A percentile compares a stretch with the other conserved stretches of the same genome.
These are phyloP conservation scores for Stigmatopora argus DNA, from an alignment of 2,113 vertebrate genomes.

Conservation along the genomic window DNA sequence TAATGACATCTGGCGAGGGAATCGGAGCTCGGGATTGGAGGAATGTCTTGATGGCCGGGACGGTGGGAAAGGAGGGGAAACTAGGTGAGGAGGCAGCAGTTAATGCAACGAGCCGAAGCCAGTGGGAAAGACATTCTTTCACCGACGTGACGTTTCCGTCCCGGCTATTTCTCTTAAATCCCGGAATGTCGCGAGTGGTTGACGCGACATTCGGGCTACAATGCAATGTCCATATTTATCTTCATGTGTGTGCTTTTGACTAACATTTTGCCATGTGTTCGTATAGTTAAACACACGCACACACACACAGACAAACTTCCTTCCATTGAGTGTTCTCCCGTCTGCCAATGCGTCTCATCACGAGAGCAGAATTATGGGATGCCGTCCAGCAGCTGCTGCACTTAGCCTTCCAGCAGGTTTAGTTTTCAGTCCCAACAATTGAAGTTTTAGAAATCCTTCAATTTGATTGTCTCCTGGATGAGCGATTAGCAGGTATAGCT, in stretches of 20 bases:
- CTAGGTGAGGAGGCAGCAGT: conserved; percentile 21
- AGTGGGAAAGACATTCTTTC: conserved; percentile 15
- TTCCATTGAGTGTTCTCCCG: conserved; percentile 32
- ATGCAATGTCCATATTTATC: background rate
- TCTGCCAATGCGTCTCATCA: conserved; percentile 40
- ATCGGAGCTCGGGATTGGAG: background rate
- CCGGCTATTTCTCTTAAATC: conserved; percentile 21
- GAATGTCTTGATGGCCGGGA: conserved; percentile 4
- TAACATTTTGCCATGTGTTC: conserved; percentile 9
- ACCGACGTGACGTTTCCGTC: conserved; percentile 25
- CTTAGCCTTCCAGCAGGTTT: conserved; percentile 7
- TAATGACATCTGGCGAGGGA: conserved; percentile 5
- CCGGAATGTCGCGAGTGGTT: conserved; percentile 27
- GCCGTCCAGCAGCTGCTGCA: conserved; percentile 37
- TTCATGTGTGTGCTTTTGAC: conserved; percentile 1
- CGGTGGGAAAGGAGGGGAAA: conserved; percentile 16
- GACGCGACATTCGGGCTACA: conserved; percentile 10
- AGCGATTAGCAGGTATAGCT: background rate
- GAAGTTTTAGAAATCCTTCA: background rate
- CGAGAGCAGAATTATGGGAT: conserved; percentile 31
- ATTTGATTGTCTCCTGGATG: background rate
- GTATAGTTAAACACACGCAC: conserved; percentile 5
- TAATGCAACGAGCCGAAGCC: conserved; percentile 19
- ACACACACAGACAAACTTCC: conserved; percentile 16
- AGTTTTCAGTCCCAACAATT: background rate